Base-by-base conservation (phyloP, 2,797 vertebrate species). In the Pogoniulus pusillus region DNA sequence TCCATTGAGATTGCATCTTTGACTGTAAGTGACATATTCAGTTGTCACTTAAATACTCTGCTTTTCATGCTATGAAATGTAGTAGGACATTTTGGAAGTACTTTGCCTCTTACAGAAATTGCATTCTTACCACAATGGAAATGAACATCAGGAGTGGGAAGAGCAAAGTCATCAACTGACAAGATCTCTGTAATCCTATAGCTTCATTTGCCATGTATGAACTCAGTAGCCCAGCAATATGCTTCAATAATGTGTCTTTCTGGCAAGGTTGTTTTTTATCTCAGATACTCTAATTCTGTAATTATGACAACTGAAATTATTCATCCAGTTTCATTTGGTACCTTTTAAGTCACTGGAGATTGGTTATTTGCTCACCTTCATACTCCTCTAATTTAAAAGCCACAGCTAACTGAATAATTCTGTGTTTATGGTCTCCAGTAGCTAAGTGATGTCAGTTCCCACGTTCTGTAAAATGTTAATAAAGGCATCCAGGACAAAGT, bases 341-440 rank as follows among this genome's bases (percentile, higher is more conserved):
- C 94, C 81, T 90, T 80, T 95, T 83, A 84, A 92, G 65, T 88
- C 83, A 15, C 51, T 80, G 30, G 80, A 93, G 77, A 91, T 93
- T 93, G 93, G 93, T 96, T 96, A 82, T 70, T 89, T 95, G 34
- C 57, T 91, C 45, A 2, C 53, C 71, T 27, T 91, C 73, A 27
- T 68, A 59, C 45, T 94, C 92, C 47, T 71, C 89, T 93, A 93
- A 91, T 96, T 89, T 95, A 94, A 96, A 96, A 93, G 65, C 94
- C 94, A 95, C 66, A 85, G 71, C 90, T 92, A 95, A 93, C 82
- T 92, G 71, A 93, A 63, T 95, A 93, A 66, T 71, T 90, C 71
- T 85, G 8, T 96, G 75, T 95, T 96, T 95, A 68, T 75, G 29
- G 30, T 90, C 82, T 93, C 85, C 91, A 91, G 91, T 76, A 85